Evolutionary conservation across 2,113 vertebrate species (phyloP), one percentile per base, ranked within the genome.

Genomic region (Catharus bicknelli): DNA sequence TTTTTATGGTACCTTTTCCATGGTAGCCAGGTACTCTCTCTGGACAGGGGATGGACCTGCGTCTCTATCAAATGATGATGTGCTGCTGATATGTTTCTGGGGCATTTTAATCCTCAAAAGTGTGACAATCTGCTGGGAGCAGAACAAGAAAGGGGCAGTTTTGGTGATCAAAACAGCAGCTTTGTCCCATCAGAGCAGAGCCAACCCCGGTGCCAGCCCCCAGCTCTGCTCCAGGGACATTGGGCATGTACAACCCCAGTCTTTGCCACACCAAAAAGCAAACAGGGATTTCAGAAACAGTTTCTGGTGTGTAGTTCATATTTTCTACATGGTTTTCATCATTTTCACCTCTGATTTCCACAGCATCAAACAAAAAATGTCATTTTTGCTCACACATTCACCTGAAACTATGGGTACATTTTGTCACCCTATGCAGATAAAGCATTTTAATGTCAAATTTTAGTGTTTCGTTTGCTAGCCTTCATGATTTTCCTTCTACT

Each of bases 221-320:
- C 5, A 0, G 53, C 27, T 4, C 16, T 0, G 0, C 48, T 73
- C 23, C 1, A 2, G 75, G 42, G 74, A 16, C 2, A 45, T 63
- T 59, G 72, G 45, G 3, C 4, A 43, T 3, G 2, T 4, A 16
- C 43, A 55, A 7, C n/a, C 19, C 26, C 43, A 64, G 22, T 29
- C 51, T 36, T 27, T 0, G 0, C 18, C 40, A 48, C 29, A 45
- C n/a, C 64, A 69, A 42, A 69, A 26, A 29, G 11, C 25, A 77
- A 38, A 32, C 16, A 67, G 36, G 29, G 29, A 26, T 62, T 47
- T 58, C 68, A 84, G 22, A 42, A 66, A 7, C 10, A 29, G 13
- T 53, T 32, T 30, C 9, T 53, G 62, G 38, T 17, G 27, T 38
- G 32, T 23, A 42, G 29, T 16, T 59, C 25, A 25, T 3, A 18